These are phyloP conservation scores for Erpetoichthys calabaricus DNA, from an alignment of 2,797 vertebrate species.

Conservation along the genomic window DNA sequence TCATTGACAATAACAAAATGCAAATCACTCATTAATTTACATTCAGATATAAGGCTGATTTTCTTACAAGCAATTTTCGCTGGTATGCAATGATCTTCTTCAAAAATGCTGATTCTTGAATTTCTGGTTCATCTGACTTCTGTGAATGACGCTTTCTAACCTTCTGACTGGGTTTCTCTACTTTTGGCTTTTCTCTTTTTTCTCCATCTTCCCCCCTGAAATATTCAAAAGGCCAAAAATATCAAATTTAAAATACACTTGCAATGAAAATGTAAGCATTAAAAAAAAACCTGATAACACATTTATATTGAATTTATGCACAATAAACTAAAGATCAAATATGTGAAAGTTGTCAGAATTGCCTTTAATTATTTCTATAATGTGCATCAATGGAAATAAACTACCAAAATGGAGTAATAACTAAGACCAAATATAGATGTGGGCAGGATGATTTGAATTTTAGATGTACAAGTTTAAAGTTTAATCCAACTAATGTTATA, in stretches of 20 bases:
- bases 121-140: conserved; percentile 70
- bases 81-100: conserved; percentile 92
- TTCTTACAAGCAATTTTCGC: conserved; percentile 77
- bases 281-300: neutral
- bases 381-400: no score
- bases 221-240: conserved; percentile 8
- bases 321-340: no score
- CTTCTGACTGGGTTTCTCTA: conserved; percentile 62
- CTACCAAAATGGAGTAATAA: no score
- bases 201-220: conserved; percentile 59
- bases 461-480: no score
- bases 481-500: no score
- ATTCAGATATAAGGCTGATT: no score
- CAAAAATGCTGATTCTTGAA: conserved; percentile 83
- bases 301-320: no score
- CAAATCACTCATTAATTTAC: neutral
- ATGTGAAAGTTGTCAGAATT: no score
- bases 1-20: no score
- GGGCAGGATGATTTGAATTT: no score
- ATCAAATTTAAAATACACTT: neutral
- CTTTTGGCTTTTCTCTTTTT: conserved; percentile 61
- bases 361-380: no score
- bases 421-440: no score
- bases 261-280: neutral
- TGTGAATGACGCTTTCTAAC: conserved; percentile 52